A percentile compares a stretch with the other conserved stretches of the same genome.
Evolutionary conservation across 2,797 vertebrate species (phyloP).

Genomic region (Pangasius djambal): DNA sequence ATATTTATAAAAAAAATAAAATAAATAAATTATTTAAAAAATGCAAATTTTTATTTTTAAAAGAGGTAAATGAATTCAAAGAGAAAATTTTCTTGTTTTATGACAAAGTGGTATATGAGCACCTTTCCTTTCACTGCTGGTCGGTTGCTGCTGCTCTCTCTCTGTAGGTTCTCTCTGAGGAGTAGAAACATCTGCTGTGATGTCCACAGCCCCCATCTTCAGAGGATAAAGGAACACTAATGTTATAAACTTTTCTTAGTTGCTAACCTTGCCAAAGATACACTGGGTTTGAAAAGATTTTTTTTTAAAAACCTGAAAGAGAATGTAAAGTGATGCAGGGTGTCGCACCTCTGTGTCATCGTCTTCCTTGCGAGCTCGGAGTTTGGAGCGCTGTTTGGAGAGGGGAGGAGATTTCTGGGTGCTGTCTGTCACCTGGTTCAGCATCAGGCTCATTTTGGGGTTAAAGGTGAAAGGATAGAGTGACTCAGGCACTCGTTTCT

Average conservation of each 20-base stretch:
- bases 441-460: slow-evolving; percentile 96
- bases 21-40: too few relatives aligned
- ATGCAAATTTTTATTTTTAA: neutral
- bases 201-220: slow-evolving; percentile 32
- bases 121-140: slow-evolving; percentile 51
- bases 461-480: slow-evolving; percentile 96
- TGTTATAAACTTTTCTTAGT: neutral
- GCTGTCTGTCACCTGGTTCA: slow-evolving; percentile 83
- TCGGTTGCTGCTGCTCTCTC: neutral
- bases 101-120: neutral
- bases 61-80: neutral
- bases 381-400: slow-evolving; percentile 55
- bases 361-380: slow-evolving; percentile 32
- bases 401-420: slow-evolving; percentile 71
- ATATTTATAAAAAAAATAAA: neutral
- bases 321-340: neutral
- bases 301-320: neutral
- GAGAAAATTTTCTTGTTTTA: neutral
- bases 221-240: neutral
- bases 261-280: neutral
- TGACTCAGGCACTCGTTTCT: slow-evolving; percentile 85
- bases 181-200: slow-evolving; percentile 47
- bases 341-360: slow-evolving; percentile 69
- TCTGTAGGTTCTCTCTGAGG: slow-evolving; percentile 35
- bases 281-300: neutral